phyloP scores from a whole-genome alignment of 2,113 vertebrate species.

The Hirundichthys speculiger region DNA sequence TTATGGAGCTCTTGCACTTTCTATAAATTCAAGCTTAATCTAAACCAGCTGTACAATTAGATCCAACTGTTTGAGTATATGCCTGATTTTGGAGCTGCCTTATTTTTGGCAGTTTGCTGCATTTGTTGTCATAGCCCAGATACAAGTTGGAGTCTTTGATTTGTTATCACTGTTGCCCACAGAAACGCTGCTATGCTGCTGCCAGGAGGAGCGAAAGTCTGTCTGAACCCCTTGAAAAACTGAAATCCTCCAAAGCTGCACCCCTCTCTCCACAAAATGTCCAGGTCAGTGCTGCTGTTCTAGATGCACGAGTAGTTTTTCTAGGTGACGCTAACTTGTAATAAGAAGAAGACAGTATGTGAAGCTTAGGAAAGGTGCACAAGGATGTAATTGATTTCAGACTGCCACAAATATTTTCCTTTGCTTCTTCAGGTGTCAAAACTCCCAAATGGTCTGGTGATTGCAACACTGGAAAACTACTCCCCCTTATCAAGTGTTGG shows the following conservation, averaged over 20 bases:
- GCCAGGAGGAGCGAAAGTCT: constrained; percentile 60
- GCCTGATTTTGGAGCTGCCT: background rate
- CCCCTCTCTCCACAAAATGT: constrained; percentile 63
- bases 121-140: too few species aligned
- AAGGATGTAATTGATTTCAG: background rate
- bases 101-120: background rate
- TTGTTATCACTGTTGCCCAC: constrained; percentile 3
- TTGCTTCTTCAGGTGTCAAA: constrained; percentile 86
- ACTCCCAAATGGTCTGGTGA: constrained; percentile 89
- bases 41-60: too few species aligned
- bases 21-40: too few species aligned
- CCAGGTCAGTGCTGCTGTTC: constrained; percentile 55
- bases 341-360: background rate
- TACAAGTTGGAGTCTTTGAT: background rate
- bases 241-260: constrained; percentile 16
- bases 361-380: background rate
- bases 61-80: too few species aligned
- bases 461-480: constrained; percentile 92
- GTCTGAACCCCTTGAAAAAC: constrained; percentile 50
- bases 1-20: too few species aligned
- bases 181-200: constrained; percentile 76
- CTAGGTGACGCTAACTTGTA: background rate
- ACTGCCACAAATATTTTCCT: background rate
- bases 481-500: constrained; percentile 88
- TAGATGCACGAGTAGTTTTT: background rate